Evolutionary conservation across 2,888 invertebrate species (phyloP), one percentile per base, ranked within the genome.

Genomic region (Halictus ligatus): DNA sequence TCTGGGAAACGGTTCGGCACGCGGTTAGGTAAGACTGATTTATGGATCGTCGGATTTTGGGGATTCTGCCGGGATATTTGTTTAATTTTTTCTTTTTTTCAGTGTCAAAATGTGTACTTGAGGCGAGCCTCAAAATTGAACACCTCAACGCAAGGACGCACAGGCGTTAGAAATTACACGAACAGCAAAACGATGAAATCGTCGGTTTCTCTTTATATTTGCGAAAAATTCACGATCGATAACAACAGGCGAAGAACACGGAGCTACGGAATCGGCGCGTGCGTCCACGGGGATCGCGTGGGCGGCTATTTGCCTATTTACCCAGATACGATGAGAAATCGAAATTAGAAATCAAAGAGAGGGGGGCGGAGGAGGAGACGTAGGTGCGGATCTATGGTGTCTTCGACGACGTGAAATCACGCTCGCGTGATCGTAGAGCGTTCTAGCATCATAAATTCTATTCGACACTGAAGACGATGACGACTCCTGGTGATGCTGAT

Each of bases 281-380:
- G 69, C n/a, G 64, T 67, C 60, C 69, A 72, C 58, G 60, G 35
- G 29, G 40, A 83, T 73, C 80, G 89, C 71, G 89, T 89, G 84
- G 90, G 87, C 71, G 81, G 87, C 58, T 67, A 80, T 83, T 89
- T 83, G 86, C 89, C 89, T 84, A 88, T 86, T 89, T 88, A 90
- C 89, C 85, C 83, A 86, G 75, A 88, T 89, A 74, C 79, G 84
- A 79, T 75, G 80, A 64, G 88, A 88, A 90, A 89, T 90, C 73
- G 84, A 90, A 90, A 89, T 90, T 89, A 90, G 89, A 90, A 88
- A 90, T 90, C 86, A 40, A 71, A 67, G 69, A 73, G 82, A 89
- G 58, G 48, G 5, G 15, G 46, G 2, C 8, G 4, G 43, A 43
- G 43, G 8, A 1, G 0, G 43, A 46, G 21, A 54, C 75, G 90